Evolutionary conservation across 92 coral and sea anemone genomes (phyloP), one percentile per base, ranked within the genome.

Genomic region (Parazoanthus atlanticus): DNA sequence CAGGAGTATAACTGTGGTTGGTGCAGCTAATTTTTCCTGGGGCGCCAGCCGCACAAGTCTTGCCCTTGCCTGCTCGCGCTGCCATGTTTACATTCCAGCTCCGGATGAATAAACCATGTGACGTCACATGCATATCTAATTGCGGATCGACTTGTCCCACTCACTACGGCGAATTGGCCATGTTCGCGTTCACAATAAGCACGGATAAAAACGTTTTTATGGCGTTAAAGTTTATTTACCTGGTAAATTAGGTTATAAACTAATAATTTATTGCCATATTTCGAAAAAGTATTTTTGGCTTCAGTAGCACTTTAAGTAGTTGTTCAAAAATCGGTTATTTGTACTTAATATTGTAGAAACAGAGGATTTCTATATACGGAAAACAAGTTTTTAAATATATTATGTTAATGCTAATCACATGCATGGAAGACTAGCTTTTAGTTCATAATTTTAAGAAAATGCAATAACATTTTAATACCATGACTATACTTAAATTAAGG

Each of bases 21-120:
- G 91, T 88, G 54, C 91, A 81, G 66, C 90, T 88, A 17, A 88
- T 80, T 78, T 79, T 47, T 25, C 78, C 78, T 4, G 78, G 78
- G 17, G 43, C 78, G 58, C 86, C 86, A 21, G 86, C 90, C 64
- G 85, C 65, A 79, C 90, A 88, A 88, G 79, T 23, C 66, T 88
- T 88, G 29, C 46, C 78, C 38, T 74, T 74, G 1, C 90, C 90
- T 4, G 61, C 41, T 54, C 54, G 90, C 78, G 78, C 61, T 71
- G 79, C 90, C 85, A 88, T 88, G 28, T 75, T 73, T 13, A 66
- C 76, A 7, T 15, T 49, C 74, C 74, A n/a, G n/a, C 74, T 73
- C 89, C 4, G 30, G 26, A 73, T 26, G 82, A 31, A 79, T 72
- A 46, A 86, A 75, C 75, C 82, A 76, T 86, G 89, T 86, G 85